These are phyloP conservation scores for Acropora tenuis DNA, from an alignment of 64 coral and sea anemone species.

Conservation along the genomic window DNA sequence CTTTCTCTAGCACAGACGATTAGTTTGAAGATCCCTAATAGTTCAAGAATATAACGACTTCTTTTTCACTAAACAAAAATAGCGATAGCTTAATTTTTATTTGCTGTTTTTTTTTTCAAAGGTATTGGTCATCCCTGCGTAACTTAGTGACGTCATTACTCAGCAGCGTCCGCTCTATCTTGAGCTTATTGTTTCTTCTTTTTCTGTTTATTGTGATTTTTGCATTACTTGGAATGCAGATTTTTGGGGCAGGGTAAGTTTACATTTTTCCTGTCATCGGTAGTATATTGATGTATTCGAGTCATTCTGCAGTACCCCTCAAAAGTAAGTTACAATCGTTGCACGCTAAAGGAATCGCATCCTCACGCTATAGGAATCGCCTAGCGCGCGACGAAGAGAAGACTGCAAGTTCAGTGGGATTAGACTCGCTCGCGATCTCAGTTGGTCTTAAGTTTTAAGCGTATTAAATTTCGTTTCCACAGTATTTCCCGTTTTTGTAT, in stretches of 20 bases:
- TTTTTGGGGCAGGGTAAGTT: slow-evolving; percentile 94
- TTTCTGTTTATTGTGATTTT: slow-evolving; percentile 99
- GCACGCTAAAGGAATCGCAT: no score
- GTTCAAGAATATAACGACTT: background rate
- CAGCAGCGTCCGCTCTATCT: slow-evolving; percentile 91
- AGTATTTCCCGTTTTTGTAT: no score
- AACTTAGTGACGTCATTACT: slow-evolving; percentile 94
- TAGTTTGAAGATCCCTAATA: no score
- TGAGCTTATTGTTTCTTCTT: slow-evolving; percentile 94
- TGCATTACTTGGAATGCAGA: slow-evolving; percentile 96
- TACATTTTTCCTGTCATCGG: background rate
- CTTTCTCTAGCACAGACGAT: no score
- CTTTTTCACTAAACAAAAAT: background rate
- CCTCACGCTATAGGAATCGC: no score
- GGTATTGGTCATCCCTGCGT: slow-evolving; percentile 98
- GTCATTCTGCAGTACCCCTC: no score
- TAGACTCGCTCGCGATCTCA: no score
- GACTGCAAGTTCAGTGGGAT: no score
- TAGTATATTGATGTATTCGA: no score
- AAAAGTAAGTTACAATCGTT: background rate
- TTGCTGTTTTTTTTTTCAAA: slow-evolving; percentile 13
- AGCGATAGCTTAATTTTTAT: background rate
- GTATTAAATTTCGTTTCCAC: no score
- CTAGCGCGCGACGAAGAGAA: no score
- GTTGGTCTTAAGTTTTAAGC: no score